Base-by-base conservation (phyloP, 2,797 vertebrate species). In the Vespertilio murinus region DNA sequence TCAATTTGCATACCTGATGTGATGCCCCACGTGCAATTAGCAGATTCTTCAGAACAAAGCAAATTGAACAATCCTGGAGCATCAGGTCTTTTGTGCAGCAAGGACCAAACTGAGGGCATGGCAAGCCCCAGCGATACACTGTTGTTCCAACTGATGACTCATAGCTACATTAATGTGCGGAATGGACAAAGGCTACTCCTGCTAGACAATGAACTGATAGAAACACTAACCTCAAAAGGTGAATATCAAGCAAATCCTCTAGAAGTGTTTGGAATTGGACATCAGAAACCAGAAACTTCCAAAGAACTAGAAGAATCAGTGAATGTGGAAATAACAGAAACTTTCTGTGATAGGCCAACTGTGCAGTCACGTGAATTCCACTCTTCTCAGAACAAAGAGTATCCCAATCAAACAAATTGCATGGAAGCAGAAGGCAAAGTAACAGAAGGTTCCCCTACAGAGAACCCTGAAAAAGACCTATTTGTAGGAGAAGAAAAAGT, bases 111-210 rank as follows among this genome's bases (percentile, higher is more conserved):
- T n/a, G 93, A 96, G 42, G 83, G 84, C 84, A 79, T 97, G 30
- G 91, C 97, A 10, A 97, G 97, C 74, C 92, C 94, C 0, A 96
- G 97, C 0, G 98, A 99, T 94, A 98, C 94, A 65, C 96, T 99
- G 23, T 85, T 99, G 83, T 98, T 98, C 97, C 98, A 99, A 80
- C 59, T 99, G 95, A 99, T 99, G 98, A 98, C 98, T 45, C 99
- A 99, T 95, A 99, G 99, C 98, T 99, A 99, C 92, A 97, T 99
- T 94, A 98, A 99, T 77, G 97, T 98, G 84, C 98, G 98, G 35
- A 98, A 98, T 33, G 99, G 99, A 88, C 98, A 99, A 92, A 98
- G 98, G 47, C 92, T 99, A 95, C 98, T 99, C 82, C 95, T 99
- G 6, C 97, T 99, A 6, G 98, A 99, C 86, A 97, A 97, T 18